phyloP scores from a whole-genome alignment of 2,888 invertebrate species.

The Hecatera dysodea region DNA sequence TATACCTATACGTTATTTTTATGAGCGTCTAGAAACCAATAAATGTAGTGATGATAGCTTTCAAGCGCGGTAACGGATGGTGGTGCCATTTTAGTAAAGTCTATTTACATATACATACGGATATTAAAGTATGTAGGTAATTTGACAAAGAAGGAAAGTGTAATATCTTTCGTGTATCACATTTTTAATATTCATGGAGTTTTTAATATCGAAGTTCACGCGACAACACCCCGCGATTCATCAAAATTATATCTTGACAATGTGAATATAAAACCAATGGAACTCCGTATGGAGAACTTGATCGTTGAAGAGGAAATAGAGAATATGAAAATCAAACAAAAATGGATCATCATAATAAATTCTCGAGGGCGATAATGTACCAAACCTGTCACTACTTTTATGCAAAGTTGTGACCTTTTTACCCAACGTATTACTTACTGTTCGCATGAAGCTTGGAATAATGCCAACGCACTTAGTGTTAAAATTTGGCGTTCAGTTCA shows the following conservation, averaged over 20 bases:
- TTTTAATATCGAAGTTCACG: constrained; percentile 13
- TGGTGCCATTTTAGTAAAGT: constrained; percentile 35
- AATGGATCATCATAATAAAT: constrained; percentile 47
- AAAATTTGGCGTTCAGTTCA: constrained; percentile 59
- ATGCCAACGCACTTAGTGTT: constrained; percentile 63
- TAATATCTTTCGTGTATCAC: not conserved
- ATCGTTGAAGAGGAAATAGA: constrained; percentile 19
- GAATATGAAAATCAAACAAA: constrained; percentile 33
- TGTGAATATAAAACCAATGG: not conserved
- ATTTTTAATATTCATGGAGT: constrained; percentile 15
- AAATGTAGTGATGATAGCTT: constrained; percentile 66
- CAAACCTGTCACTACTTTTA: constrained; percentile 59
- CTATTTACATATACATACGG: constrained; percentile 7
- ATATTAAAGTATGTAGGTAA: not conserved
- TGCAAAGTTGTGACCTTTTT: constrained; percentile 61
- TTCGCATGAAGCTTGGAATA: constrained; percentile 52
- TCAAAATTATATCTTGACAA: constrained; percentile 5
- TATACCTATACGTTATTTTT: constrained; percentile 79
- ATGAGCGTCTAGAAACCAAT: constrained; percentile 74
- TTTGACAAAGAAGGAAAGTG: constrained; percentile 1
- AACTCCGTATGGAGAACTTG: not conserved
- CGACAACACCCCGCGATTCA: not conserved
- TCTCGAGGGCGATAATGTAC: constrained; percentile 37
- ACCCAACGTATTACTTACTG: constrained; percentile 59
- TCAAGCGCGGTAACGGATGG: constrained; percentile 54